Percentiles rank a stretch among this genome's conserved stretches.
Conservation (phyloP, 2,888 invertebrate genomes). For the Macropis europaea region DNA sequence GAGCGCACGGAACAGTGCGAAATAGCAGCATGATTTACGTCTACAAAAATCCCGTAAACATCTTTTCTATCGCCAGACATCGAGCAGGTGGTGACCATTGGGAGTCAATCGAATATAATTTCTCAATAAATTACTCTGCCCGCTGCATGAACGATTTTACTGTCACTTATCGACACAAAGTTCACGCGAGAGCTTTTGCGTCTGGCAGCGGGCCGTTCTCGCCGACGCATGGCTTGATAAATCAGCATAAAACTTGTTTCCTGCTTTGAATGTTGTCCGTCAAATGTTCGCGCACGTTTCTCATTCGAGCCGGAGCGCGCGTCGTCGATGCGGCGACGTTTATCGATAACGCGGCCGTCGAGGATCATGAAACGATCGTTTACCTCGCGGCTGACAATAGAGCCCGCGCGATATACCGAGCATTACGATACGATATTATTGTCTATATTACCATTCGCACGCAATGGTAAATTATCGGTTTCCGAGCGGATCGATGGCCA, state of each 20-base stretch:
- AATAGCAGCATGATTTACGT: too few relatives aligned
- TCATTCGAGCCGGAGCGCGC: constrained; percentile 6
- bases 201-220: neutral
- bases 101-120: constrained; percentile 10
- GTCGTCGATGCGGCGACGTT: constrained; percentile 35
- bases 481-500: constrained; percentile 49
- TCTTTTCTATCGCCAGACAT: too few relatives aligned
- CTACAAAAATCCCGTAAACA: too few relatives aligned
- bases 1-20: too few relatives aligned
- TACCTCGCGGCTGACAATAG: constrained; percentile 46
- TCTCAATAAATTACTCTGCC: constrained; percentile 12
- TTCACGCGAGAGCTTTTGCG: constrained; percentile 25
- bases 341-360: constrained; percentile 28
- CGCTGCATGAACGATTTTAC: constrained; percentile 1
- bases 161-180: constrained; percentile 2
- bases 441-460: constrained; percentile 54
- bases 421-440: constrained; percentile 52
- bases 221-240: constrained; percentile 25
- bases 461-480: constrained; percentile 54
- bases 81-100: too few relatives aligned
- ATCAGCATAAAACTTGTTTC: constrained; percentile 32
- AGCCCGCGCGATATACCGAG: constrained; percentile 35
- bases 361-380: constrained; percentile 39
- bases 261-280: constrained; percentile 7
- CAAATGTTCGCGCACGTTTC: constrained; percentile 29